These are phyloP conservation scores for Perognathus longimembris DNA, from an alignment of 2,113 vertebrate genomes.

Conservation along the genomic window DNA sequence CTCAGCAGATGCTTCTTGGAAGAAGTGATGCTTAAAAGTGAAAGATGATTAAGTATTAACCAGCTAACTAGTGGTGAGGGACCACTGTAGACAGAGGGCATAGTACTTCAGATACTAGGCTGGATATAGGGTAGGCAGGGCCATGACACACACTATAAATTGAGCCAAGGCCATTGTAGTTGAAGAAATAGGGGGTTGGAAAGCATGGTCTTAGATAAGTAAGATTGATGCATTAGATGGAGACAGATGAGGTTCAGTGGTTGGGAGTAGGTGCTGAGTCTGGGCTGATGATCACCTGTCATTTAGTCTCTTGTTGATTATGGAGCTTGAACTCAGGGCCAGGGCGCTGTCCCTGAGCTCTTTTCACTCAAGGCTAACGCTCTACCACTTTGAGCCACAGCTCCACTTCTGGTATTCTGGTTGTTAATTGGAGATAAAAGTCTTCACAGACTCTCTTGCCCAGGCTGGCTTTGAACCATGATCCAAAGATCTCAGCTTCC, in stretches of 20 bases:
- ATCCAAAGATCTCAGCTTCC: no score
- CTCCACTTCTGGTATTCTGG: no score
- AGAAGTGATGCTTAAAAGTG: background rate
- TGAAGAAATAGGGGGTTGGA: background rate
- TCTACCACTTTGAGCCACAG: no score
- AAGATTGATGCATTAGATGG: rapidly evolving
- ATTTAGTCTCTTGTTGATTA: background rate
- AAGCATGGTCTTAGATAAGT: background rate
- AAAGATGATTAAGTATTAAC: background rate
- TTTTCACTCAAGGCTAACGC: no score
- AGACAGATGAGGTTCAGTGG: background rate
- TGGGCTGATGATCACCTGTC: background rate
- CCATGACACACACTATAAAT: background rate
- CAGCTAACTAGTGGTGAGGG: background rate
- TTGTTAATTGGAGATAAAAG: no score
- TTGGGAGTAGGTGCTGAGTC: background rate
- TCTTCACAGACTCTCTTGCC: no score
- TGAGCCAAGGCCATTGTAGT: background rate
- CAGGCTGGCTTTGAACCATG: no score
- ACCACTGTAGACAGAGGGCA: background rate
- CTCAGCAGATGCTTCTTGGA: background rate
- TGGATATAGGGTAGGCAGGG: background rate
- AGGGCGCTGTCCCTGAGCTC: no score
- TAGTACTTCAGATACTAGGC: background rate
- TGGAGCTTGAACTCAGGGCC: no score